Evolutionary conservation across 1,140 invertebrate species (phyloP), one percentile per base, ranked within the genome.

Genomic region (Drosophila teissieri): DNA sequence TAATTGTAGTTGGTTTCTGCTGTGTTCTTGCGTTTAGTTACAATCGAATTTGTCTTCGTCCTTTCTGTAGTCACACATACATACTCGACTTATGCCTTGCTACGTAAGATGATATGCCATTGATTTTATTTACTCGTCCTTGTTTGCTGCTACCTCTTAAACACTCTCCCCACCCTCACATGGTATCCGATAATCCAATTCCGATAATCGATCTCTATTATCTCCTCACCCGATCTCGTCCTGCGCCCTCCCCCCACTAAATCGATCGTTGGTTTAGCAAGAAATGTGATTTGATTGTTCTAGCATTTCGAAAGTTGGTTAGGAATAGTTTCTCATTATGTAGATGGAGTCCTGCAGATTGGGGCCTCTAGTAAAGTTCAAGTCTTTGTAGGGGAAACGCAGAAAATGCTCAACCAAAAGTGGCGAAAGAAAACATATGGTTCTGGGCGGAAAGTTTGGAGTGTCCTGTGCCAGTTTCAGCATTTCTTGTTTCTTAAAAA

Each of bases 41-140:
- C 70, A 84, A 57, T 81, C 67, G 57, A 56, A 70, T 63, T 57
- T 60, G 62, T 48, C 63, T 56, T 49, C 49, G 31, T 77, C 46
- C 55, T 58, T 72, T 52, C 68, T 56, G 45, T 48, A 74, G 68
- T 72, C 72, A 60, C 61, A 45, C 54, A 60, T 61, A 45, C 54
- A 49, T 52, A 31, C 72, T 55, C 49, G 58, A 34, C 62, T 45
- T 72, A 49, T 64, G 68, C 49, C 73, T 76, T 65, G 80, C 76
- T 90, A 90, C 86, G 60, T 80, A 90, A 90, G 79, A 90, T 90
- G 86, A 90, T 90, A 90, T 90, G 86, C 85, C 75, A 75, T 70
- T 83, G 88, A 90, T 90, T 78, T 90, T 65, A 83, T 82, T 76
- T 67, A 72, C 57, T 78, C 67, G 61, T 68, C 73, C 53, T 58